Percentiles rank a stretch among this genome's conserved stretches.
Evolutionary conservation across 2,113 vertebrate genomes (phyloP).

Genomic region (Tenebrosternarchus preto): DNA sequence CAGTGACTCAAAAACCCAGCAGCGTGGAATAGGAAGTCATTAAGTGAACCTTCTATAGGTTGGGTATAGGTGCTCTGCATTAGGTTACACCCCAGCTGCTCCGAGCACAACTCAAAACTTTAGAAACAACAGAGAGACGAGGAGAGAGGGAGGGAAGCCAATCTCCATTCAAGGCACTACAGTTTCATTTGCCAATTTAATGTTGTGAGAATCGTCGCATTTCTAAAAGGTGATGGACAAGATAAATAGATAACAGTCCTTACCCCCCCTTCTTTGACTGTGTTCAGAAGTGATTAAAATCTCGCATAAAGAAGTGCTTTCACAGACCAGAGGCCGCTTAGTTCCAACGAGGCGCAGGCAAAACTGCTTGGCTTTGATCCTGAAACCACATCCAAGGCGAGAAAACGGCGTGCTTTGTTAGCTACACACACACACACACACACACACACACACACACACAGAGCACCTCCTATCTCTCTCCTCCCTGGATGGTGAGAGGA

Average conservation of each 20-base stretch:
- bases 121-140: slow-evolving; percentile 31
- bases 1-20: slow-evolving; percentile 25
- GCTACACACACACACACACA: neutral
- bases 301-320: slow-evolving; percentile 72
- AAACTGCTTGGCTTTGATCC: slow-evolving; percentile 72
- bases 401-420: slow-evolving; percentile 69
- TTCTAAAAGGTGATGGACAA: slow-evolving; percentile 56
- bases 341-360: slow-evolving; percentile 66
- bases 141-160: slow-evolving; percentile 29
- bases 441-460: too few relatives aligned
- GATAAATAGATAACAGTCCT: slow-evolving; percentile 67
- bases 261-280: slow-evolving; percentile 59
- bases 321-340: slow-evolving; percentile 72
- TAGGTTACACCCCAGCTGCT: slow-evolving; percentile 13
- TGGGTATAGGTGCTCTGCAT: slow-evolving; percentile 13
- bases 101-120: slow-evolving; percentile 36
- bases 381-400: slow-evolving; percentile 72
- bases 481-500: slow-evolving; percentile 10
- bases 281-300: slow-evolving; percentile 64
- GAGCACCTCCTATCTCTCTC: slow-evolving; percentile 20
- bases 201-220: slow-evolving; percentile 45
- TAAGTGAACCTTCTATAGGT: slow-evolving; percentile 23
- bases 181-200: slow-evolving; percentile 44
- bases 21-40: slow-evolving; percentile 32
- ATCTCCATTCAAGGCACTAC: slow-evolving; percentile 34